A percentile compares a stretch with the other conserved stretches of the same genome.
Evolutionary conservation across 2,888 invertebrate genomes (phyloP).

Genomic region (Campopleginae sp.): DNA sequence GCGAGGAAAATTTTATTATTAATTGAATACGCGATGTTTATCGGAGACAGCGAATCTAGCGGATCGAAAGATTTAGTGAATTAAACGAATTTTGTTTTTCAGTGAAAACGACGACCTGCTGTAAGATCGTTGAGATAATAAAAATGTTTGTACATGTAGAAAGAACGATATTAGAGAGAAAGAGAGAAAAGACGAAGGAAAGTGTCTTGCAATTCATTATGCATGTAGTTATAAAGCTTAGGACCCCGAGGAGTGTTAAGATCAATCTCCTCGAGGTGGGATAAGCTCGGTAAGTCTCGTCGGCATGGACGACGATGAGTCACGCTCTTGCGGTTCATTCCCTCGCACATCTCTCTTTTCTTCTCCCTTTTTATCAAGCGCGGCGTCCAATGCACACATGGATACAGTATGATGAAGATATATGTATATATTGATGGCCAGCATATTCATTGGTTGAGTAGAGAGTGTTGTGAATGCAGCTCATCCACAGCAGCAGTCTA

Average conservation of each 20-base stretch:
- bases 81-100: too few species aligned
- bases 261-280: slow-evolving; percentile 60
- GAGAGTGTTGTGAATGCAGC: slow-evolving; percentile 35
- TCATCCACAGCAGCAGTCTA: slow-evolving; percentile 52
- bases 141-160: background rate
- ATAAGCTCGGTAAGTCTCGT: slow-evolving; percentile 52
- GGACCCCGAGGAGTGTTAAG: slow-evolving; percentile 49
- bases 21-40: too few species aligned
- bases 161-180: background rate
- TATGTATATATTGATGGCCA: background rate
- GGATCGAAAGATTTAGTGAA: too few species aligned
- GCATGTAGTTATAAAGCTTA: slow-evolving; percentile 21
- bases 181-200: slow-evolving; percentile 5
- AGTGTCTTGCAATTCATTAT: slow-evolving; percentile 32
- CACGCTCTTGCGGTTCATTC: slow-evolving; percentile 51
- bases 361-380: slow-evolving; percentile 27
- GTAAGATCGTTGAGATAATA: background rate
- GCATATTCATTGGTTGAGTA: slow-evolving; percentile 24
- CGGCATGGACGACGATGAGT: slow-evolving; percentile 61
- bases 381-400: slow-evolving; percentile 3
- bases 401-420: background rate
- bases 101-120: background rate
- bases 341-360: slow-evolving; percentile 35
- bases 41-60: too few species aligned
- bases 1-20: too few species aligned